A percentile compares a stretch with the other conserved stretches of the same genome.
Conservation (phyloP, 2,113 vertebrate genomes). For the Pluvialis apricaria region DNA sequence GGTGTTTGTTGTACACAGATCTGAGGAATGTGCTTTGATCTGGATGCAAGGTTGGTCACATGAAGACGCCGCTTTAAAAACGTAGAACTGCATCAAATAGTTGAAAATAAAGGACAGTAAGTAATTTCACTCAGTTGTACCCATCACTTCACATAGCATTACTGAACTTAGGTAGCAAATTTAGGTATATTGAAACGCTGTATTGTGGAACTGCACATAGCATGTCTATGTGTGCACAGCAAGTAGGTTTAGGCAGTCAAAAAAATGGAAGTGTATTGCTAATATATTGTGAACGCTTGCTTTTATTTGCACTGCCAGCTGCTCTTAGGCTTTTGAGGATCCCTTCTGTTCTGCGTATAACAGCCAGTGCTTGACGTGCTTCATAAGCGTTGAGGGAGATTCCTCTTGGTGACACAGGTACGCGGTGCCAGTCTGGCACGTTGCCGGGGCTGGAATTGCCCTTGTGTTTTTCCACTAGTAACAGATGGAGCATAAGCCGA, state of each 20-base stretch:
- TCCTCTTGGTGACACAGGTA: no score
- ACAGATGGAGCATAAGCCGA: neutral
- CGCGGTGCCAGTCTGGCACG: fast-evolving
- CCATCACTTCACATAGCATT: neutral
- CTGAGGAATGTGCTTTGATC: neutral
- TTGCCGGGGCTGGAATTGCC: fast-evolving
- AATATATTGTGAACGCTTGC: neutral
- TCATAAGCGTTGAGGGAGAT: fast-evolving
- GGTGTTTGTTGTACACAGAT: neutral
- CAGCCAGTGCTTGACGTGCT: no score
- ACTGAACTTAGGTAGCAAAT: neutral
- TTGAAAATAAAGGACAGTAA: neutral
- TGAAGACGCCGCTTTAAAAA: neutral
- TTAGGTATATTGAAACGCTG: neutral
- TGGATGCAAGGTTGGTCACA: neutral
- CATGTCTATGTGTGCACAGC: fast-evolving
- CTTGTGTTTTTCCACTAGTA: neutral
- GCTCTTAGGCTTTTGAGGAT: neutral
- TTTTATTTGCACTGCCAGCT: neutral
- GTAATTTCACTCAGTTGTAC: neutral
- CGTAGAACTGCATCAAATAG: neutral
- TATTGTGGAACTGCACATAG: neutral
- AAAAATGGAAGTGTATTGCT: no score
- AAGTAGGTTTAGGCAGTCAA: neutral
- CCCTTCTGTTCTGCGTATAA: fast-evolving